A percentile compares a stretch with the other conserved stretches of the same genome.
Evolutionary conservation across 1,140 invertebrate genomes (phyloP).

Genomic region (Pseudomyrmex sp.): DNA sequence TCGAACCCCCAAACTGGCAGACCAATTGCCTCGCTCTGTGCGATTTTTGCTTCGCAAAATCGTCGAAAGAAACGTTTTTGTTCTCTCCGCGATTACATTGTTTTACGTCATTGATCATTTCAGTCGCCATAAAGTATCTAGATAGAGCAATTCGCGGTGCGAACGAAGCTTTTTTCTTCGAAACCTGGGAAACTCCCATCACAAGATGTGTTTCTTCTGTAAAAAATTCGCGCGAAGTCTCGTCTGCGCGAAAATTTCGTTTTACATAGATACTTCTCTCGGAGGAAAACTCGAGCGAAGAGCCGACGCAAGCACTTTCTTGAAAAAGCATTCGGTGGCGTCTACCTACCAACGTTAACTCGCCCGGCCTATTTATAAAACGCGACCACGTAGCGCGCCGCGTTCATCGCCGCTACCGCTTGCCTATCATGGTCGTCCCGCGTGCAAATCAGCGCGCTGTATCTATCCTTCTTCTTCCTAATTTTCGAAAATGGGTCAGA

Average conservation of each 20-base stretch:
- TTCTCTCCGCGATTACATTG: too few relatives aligned
- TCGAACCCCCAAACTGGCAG: too few relatives aligned
- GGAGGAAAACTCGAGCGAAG: slow-evolving; percentile 38
- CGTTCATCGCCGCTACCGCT: slow-evolving; percentile 38
- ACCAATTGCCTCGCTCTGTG: too few relatives aligned
- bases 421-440: slow-evolving; percentile 72
- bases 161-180: background rate
- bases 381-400: slow-evolving; percentile 63
- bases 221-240: too few relatives aligned
- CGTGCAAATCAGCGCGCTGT: slow-evolving; percentile 65
- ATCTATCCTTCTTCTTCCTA: slow-evolving; percentile 64
- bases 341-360: slow-evolving; percentile 58
- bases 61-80: too few relatives aligned
- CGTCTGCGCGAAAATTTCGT: background rate
- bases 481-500: slow-evolving; percentile 72
- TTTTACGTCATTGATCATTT: too few relatives aligned
- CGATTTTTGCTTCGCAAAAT: too few relatives aligned
- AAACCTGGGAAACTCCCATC: background rate
- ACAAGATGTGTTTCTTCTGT: too few relatives aligned
- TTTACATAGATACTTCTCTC: slow-evolving; percentile 14
- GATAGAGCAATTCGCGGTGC: background rate
- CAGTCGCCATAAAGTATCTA: too few relatives aligned
- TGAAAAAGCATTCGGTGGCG: slow-evolving; percentile 32
- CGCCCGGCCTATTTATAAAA: slow-evolving; percentile 69
- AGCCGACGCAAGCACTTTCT: slow-evolving; percentile 55